Base-by-base conservation (phyloP, 2,888 invertebrate genomes). In the Ditylenchus weischeri region DNA sequence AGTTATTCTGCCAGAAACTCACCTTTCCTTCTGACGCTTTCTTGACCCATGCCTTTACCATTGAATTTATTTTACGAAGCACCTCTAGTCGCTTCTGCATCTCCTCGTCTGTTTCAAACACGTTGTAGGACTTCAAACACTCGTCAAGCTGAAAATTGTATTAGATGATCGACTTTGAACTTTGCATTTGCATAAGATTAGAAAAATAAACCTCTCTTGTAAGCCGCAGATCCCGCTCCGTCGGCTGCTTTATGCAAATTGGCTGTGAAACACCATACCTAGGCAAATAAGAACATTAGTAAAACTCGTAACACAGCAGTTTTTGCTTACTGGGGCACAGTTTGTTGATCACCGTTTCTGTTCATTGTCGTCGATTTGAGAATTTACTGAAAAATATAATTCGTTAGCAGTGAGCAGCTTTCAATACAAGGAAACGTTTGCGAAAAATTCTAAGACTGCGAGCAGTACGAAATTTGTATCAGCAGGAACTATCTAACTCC, bases 21-120 rank as follows among this genome's bases (percentile, higher is more conserved):
- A 65, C 73, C 69, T 83, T 86, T 84, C 74, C 89, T 87, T 65
- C 91, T 57, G 93, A 92, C 59, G 93, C 89, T 77, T 92, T 91
- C 75, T 89, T 88, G 73, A 98, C 93, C 96, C 96, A 98, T 81
- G 90, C 89, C 76, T 92, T 90, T 15, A 95, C 94, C 59, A 98
- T 86, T 6, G 89, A 87, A 85, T 96, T 94, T 68, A 98, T 85
- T 82, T 92, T 90, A 72, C 88, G 86, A 63, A 87, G 83, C 64
- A 88, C 87, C 13, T 76, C 79, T 35, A 81, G 65, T 0, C 82
- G 73, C n/a, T 73, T 69, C 51, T 75, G 72, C 54, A 83, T 64
- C 68, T 83, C 83, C 21, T 78, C 75, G 10, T 76, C 73, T 10
- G 75, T 73, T 65, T 83, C 83, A 62, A 77, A 81, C 11, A 78